Percentiles rank a stretch among this genome's conserved stretches.
phyloP scores from a whole-genome alignment of 2,113 vertebrate genomes.

The Oncorhynchus clarkii region DNA sequence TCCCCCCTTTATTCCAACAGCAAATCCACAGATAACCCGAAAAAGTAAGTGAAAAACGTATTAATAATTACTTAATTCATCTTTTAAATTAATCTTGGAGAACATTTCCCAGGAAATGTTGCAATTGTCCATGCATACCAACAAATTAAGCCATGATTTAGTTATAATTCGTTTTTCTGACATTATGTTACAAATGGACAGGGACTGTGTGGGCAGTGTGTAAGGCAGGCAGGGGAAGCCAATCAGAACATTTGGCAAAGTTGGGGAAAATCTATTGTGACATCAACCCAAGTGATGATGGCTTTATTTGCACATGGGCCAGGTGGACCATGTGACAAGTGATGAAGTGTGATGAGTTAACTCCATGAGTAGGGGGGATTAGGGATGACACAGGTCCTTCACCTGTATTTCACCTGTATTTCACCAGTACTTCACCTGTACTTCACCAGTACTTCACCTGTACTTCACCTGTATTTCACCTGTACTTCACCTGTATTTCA shows the following conservation, averaged over 20 bases:
- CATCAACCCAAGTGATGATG: not conserved
- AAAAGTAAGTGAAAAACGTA: slow-evolving; percentile 85
- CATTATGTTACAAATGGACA: not conserved
- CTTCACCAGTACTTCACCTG: not conserved
- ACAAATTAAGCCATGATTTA: not conserved
- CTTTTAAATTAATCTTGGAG: not conserved
- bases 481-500: not conserved
- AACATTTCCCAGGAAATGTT: not conserved
- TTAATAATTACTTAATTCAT: not conserved
- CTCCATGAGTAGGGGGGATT: not conserved
- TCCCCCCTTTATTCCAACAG: slow-evolving; percentile 59
- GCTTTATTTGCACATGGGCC: not conserved
- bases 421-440: not conserved
- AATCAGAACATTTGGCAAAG: too few relatives aligned
- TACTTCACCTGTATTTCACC: not conserved
- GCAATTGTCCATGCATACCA: not conserved
- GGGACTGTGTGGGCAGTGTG: not conserved
- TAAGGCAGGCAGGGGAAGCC: not conserved
- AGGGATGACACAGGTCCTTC: not conserved
- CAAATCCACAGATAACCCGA: slow-evolving; percentile 86
- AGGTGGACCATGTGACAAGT: not conserved
- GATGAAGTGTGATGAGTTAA: not conserved
- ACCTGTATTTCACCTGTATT: not conserved
- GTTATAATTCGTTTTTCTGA: too few relatives aligned
- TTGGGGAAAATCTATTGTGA: not conserved